Conservation (phyloP, 2,888 invertebrate species). For the Trissolcus japonicus region DNA sequence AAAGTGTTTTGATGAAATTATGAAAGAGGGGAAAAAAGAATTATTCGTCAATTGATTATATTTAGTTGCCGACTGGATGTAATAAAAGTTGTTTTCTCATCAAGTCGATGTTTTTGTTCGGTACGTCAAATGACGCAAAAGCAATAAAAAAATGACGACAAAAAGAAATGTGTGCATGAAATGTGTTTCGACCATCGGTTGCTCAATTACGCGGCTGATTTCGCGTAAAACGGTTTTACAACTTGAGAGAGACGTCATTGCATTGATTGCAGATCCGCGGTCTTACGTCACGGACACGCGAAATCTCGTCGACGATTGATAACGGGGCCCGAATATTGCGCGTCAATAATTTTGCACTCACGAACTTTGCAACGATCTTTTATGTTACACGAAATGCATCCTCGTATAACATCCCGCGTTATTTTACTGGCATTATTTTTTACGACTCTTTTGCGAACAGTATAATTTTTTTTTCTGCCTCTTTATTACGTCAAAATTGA, state of each 20-base stretch:
- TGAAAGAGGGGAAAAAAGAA: background rate
- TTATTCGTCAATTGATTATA: background rate
- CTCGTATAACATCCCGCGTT: no score
- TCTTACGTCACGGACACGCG: background rate
- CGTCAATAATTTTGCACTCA: background rate
- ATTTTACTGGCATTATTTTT: no score
- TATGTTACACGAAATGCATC: background rate
- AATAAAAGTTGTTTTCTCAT: background rate
- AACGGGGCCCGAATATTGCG: background rate
- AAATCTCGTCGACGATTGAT: slow-evolving; percentile 7
- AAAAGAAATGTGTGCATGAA: background rate
- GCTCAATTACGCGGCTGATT: slow-evolving; percentile 24
- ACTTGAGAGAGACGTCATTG: slow-evolving; percentile 17
- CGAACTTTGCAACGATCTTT: slow-evolving; percentile 1
- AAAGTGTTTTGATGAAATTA: no score
- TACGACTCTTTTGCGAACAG: no score
- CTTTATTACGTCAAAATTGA: no score
- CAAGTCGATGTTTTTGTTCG: background rate
- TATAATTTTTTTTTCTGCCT: no score
- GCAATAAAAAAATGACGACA: slow-evolving; percentile 5
- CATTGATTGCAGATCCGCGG: slow-evolving; percentile 12
- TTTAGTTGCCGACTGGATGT: background rate
- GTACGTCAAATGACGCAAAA: background rate
- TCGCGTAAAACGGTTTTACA: slow-evolving; percentile 6
- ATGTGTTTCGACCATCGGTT: background rate